Base-by-base conservation (phyloP, 64 coral and sea anemone species). In the Porites australiensis region DNA sequence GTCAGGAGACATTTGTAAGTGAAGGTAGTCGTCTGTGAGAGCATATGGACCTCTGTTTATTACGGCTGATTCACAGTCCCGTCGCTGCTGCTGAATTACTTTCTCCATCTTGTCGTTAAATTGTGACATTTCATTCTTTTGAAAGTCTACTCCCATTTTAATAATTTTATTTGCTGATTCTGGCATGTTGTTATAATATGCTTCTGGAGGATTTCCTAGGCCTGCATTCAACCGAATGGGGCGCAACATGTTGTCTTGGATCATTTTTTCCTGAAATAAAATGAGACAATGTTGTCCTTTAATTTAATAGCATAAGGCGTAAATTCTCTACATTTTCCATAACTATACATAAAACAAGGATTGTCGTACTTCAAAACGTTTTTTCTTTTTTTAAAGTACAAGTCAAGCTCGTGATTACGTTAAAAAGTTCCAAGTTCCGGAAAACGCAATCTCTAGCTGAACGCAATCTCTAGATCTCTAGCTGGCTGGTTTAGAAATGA, bases 171-270 rank as follows among this genome's bases (percentile, higher is more conserved):
- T 83, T 3, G 79, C 89, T 4, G 45, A 83, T 23, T 92, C 89
- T 15, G 78, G 79, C 52, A 61, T 63, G 12, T 92, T 84, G 14
- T 51, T 73, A 50, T 50, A 83, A 50, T 83, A 84, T 47, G 74
- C 65, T 6, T 58, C 45, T 64, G 79, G 89, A 1, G 89, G 89
- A 85, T 92, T 64, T 59, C 89, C 89, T 4, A 92, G 27, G 63
- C 89, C 89, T 9, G 89, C 89, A 75, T 83, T 82, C 27, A 55
- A 16, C 4, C 78, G 50, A 43, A 80, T 51, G 15, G 62, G 15
- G 15, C 63, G 49, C 7, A 77, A 15, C 87, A 79, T 89, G 79
- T 73, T 46, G 70, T 73, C 70, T 73, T 73, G 70, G 6, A 73
- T 82, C 79, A 82, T 82, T 27, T 8, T 27, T 63, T 45, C 77